phyloP scores from a whole-genome alignment of 2,797 vertebrate genomes.

The Coracias cyanogaster region DNA sequence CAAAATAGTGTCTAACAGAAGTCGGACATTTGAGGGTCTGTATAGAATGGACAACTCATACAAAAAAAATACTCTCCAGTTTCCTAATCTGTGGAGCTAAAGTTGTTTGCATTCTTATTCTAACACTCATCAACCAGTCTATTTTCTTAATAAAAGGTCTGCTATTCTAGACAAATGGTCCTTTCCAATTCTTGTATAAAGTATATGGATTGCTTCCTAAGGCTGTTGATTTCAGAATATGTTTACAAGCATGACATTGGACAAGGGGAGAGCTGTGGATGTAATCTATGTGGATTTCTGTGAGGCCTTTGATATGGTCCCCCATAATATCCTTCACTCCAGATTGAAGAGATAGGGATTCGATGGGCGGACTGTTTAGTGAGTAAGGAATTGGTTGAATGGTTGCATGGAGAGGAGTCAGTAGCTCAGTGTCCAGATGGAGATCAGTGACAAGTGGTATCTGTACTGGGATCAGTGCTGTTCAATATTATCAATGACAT shows the following conservation, averaged over 20 bases:
- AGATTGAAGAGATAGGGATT: background rate
- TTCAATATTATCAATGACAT: background rate
- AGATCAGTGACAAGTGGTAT: background rate
- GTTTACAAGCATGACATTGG: background rate
- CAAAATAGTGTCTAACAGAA: background rate
- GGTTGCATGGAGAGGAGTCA: background rate
- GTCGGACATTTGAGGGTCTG: background rate
- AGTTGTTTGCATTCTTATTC: background rate
- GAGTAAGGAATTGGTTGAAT: background rate
- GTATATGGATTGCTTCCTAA: background rate
- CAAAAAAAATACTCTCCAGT: background rate
- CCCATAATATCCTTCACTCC: background rate
- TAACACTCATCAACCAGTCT: background rate
- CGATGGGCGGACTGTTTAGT: background rate
- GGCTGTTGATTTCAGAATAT: background rate
- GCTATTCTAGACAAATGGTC: background rate
- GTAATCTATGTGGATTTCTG: background rate
- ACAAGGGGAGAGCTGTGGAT: background rate
- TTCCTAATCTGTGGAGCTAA: background rate
- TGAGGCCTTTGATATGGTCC: background rate
- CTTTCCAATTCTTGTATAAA: background rate
- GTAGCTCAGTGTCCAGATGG: background rate
- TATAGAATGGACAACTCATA: background rate
- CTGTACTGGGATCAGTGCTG: background rate
- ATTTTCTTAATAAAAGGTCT: background rate